Evolutionary conservation across 2,888 invertebrate genomes (phyloP), one percentile per base, ranked within the genome.

Genomic region (Leptopterna dolabrata): DNA sequence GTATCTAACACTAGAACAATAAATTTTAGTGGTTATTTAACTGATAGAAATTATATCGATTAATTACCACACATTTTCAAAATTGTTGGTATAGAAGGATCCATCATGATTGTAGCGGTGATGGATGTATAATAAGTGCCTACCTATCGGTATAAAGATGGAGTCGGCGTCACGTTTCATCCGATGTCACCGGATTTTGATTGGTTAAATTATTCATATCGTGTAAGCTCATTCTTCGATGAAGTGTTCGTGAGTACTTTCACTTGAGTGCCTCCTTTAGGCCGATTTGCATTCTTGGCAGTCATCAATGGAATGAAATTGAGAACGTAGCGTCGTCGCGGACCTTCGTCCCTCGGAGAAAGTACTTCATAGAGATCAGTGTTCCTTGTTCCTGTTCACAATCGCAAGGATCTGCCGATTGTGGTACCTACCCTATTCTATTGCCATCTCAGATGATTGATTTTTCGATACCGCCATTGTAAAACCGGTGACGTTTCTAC

Each of bases 201-300:
- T 24, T 9, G 27, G 63, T 19, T 63, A 63, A 63, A 63, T 63
- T 63, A 63, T 63, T 63, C 63, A 63, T 63, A 63, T 24, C 4
- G 63, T 13, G 63, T 63, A 63, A 4, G 63, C 24, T 63, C 63
- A 63, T 63, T 63, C 63, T 63, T 63, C 24, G 63, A 63, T 19
- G 27, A 24, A 27, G 63, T 9, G 63, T 63, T 63, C 63, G 63
- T 63, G 63, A 63, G 27, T 63, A 73, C 73, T 73, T 73, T 73
- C 73, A 41, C 73, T 73, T 19, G 73, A 73, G 36, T 41, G 73
- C 29, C 41, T 41, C 36, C 73, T 41, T 73, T 73, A 41, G 30
- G 30, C 14, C n/a, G 73, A 73, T 73, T 73, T 73, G 73, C 73
- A 73, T 73, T 73, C 73, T 73, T 73, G 73, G 73, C 73, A 41